Evolutionary conservation across 2,113 vertebrate species (phyloP).

Genomic region (Sorex fumeus): DNA sequence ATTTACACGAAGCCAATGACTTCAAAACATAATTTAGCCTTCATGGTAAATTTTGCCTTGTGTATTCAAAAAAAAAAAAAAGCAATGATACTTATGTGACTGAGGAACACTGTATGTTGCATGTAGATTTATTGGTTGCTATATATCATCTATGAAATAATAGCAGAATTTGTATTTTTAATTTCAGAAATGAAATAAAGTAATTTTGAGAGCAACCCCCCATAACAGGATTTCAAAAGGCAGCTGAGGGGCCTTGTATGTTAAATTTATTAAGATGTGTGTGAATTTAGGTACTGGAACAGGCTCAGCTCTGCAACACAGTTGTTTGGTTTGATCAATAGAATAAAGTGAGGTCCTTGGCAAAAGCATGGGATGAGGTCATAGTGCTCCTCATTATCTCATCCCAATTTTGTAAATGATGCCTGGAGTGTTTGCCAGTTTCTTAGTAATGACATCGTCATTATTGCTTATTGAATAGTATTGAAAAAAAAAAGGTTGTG

Average conservation of each 20-base stretch:
- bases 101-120: background rate
- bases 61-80: background rate
- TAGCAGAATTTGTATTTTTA: background rate
- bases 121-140: background rate
- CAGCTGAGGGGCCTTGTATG: background rate
- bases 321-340: background rate
- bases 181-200: background rate
- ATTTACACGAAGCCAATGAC: background rate
- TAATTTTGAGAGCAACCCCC: background rate
- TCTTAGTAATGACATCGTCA: constrained; percentile 44
- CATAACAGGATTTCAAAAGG: background rate
- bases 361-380: constrained; percentile 22
- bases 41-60: background rate
- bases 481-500: constrained; percentile 3
- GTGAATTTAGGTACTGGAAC: background rate
- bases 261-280: background rate
- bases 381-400: constrained; percentile 57
- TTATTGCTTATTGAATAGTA: constrained; percentile 56
- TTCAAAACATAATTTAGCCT: background rate
- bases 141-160: background rate
- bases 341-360: constrained; percentile 6
- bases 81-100: background rate
- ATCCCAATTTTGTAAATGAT: constrained; percentile 60
- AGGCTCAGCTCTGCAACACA: background rate
- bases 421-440: background rate